phyloP scores from a whole-genome alignment of 2,797 vertebrate species.

The Toxotes lorentzi region DNA sequence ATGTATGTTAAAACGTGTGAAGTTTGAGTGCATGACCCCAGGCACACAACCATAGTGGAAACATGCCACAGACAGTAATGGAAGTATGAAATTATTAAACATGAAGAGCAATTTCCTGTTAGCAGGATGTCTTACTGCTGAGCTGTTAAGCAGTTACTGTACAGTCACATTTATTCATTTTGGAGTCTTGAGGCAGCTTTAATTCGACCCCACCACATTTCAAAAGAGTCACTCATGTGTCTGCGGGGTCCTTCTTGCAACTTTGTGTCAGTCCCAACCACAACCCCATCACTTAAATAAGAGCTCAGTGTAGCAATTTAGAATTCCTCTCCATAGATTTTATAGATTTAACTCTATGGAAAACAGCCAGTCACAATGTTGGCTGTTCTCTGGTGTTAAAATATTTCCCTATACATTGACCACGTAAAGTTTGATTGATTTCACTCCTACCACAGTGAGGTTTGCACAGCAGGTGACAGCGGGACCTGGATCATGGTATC shows the following conservation, averaged over 20 bases:
- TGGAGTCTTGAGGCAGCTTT: slow-evolving; percentile 5
- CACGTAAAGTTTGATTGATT: slow-evolving; percentile 41
- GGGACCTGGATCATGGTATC: slow-evolving; percentile 35
- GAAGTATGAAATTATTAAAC: slow-evolving; percentile 18
- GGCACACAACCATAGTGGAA: not conserved
- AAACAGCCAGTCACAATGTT: slow-evolving; percentile 29
- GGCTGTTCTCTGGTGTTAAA: slow-evolving; percentile 27
- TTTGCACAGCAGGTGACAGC: slow-evolving; percentile 41
- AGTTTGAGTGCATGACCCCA: not conserved
- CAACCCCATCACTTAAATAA: slow-evolving; percentile 43
- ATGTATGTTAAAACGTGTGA: not conserved
- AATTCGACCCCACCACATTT: not conserved
- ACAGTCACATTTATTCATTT: not conserved
- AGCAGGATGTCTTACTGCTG: not conserved
- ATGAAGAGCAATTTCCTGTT: slow-evolving; percentile 24
- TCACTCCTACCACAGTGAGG: not conserved
- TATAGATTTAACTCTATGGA: slow-evolving; percentile 10
- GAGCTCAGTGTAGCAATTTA: slow-evolving; percentile 30
- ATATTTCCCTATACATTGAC: not conserved
- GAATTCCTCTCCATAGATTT: slow-evolving; percentile 47
- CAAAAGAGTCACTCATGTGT: not conserved
- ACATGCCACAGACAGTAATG: slow-evolving; percentile 12
- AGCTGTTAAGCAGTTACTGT: not conserved
- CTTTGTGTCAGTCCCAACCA: not conserved
- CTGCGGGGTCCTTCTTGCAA: not conserved